These are phyloP conservation scores for Endomychus coccineus DNA, from an alignment of 2,888 invertebrate species.

Conservation along the genomic window DNA sequence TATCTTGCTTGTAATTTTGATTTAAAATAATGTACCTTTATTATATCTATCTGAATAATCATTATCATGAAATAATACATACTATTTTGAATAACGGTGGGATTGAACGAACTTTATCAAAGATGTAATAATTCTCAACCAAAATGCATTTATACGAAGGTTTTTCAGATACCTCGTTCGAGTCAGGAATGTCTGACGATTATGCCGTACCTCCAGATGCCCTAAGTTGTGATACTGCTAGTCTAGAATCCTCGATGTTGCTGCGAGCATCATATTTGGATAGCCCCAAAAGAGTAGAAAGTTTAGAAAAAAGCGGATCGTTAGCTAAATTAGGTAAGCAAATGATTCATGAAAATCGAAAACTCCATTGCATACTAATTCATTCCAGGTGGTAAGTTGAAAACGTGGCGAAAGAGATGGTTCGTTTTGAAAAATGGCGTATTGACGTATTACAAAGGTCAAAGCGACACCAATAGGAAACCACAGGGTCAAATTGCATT, in stretches of 20 bases:
- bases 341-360: no score
- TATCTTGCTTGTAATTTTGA: conserved; percentile 9
- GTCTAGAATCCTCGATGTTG: conserved; percentile 69
- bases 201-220: conserved; percentile 96
- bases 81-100: conserved; percentile 2
- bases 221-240: conserved; percentile 70
- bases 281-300: conserved; percentile 60
- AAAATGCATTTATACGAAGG: conserved; percentile 43
- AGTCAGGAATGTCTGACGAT: conserved; percentile 91
- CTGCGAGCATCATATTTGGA: conserved; percentile 52
- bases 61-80: neutral
- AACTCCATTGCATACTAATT: no score
- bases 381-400: conserved; percentile 82
- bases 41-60: no score
- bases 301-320: conserved; percentile 65
- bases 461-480: conserved; percentile 77
- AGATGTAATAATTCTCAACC: no score
- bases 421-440: conserved; percentile 91
- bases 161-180: conserved; percentile 79
- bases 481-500: conserved; percentile 88
- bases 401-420: conserved; percentile 95
- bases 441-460: conserved; percentile 91
- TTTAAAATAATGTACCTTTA: no score
- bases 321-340: conserved; percentile 41
- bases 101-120: no score